These are phyloP conservation scores for Nezara viridula DNA, from an alignment of 2,888 invertebrate species.

Conservation along the genomic window DNA sequence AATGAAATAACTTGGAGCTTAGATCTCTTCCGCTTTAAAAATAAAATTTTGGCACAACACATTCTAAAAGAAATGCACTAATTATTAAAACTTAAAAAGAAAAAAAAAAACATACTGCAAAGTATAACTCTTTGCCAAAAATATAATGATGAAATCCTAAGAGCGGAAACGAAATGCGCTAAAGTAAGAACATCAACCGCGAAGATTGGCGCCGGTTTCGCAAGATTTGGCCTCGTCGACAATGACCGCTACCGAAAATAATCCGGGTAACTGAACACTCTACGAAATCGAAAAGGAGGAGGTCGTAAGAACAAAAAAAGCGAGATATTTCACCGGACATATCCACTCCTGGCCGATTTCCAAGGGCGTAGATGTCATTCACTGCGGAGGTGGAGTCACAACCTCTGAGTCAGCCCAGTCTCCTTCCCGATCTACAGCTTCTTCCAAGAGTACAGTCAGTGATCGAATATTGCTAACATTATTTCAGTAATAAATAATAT, in stretches of 20 bases:
- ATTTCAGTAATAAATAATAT: no score
- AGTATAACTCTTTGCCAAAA: neutral
- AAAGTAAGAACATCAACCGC: neutral
- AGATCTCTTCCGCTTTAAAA: neutral
- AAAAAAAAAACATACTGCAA: neutral
- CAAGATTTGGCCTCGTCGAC: neutral
- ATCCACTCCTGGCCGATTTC: neutral
- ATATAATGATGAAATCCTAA: constrained; percentile 8
- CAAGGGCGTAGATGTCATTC: constrained; percentile 29
- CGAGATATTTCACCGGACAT: neutral
- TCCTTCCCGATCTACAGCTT: neutral
- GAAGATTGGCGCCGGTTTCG: neutral
- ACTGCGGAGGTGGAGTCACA: neutral
- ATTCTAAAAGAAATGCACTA: neutral
- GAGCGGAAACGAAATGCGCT: neutral
- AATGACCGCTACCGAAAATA: neutral
- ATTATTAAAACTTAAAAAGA: no score
- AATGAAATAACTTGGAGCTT: neutral
- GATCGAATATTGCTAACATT: no score
- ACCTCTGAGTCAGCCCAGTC: neutral
- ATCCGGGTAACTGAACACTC: constrained; percentile 25
- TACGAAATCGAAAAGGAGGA: constrained; percentile 16
- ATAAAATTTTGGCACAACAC: neutral
- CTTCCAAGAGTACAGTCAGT: neutral
- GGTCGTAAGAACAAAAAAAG: neutral